A percentile compares a stretch with the other conserved stretches of the same genome.
Evolutionary conservation across 2,113 vertebrate genomes (phyloP).

Genomic region (Megatriorchis doriae): DNA sequence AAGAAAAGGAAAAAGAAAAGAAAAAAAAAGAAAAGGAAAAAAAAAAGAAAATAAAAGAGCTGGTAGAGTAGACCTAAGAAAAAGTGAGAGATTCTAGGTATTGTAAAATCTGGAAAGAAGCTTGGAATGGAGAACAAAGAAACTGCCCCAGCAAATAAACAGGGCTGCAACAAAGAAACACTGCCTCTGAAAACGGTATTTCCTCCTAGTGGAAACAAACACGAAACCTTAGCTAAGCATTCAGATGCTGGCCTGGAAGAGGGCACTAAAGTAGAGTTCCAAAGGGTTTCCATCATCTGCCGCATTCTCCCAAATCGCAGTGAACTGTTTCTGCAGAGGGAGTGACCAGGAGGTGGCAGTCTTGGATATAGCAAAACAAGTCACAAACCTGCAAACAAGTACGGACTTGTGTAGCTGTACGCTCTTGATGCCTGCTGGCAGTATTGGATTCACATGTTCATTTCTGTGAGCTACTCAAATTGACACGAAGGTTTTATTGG

Average conservation of each 20-base stretch:
- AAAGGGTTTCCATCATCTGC: background rate
- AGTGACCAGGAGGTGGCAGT: constrained; percentile 27
- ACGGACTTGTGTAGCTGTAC: fast-evolving
- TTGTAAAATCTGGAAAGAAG: background rate
- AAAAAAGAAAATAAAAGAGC: background rate
- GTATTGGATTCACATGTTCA: background rate
- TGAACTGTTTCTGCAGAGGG: background rate
- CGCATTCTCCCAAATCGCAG: fast-evolving
- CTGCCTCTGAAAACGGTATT: background rate
- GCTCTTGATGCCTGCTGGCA: background rate
- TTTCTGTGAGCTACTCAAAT: background rate
- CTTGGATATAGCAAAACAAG: background rate
- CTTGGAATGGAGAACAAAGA: background rate
- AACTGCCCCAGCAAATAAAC: background rate
- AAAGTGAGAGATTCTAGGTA: background rate
- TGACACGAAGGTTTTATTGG: background rate
- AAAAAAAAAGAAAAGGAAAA: too few relatives aligned
- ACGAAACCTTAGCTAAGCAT: background rate
- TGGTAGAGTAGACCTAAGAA: background rate
- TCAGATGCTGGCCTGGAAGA: background rate
- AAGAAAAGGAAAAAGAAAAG: too few relatives aligned
- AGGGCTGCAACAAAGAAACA: background rate
- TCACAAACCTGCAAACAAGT: fast-evolving
- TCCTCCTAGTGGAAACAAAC: background rate
- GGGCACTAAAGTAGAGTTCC: background rate